Percentiles rank a stretch among this genome's conserved stretches.
These are phyloP conservation scores for Lycia hirtaria DNA, from an alignment of 2,888 invertebrate genomes.

Conservation along the genomic window DNA sequence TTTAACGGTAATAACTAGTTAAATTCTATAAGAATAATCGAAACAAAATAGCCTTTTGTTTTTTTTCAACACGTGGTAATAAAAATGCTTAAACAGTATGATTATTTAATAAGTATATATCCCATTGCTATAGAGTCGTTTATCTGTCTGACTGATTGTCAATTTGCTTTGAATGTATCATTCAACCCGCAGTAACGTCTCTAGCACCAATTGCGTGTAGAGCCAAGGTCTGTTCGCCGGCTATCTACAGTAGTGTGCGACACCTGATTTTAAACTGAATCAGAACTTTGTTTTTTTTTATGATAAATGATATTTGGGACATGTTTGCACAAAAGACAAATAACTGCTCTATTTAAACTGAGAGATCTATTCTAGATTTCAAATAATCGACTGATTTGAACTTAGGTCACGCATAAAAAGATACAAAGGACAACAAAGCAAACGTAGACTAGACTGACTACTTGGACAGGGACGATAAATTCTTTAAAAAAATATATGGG, in stretches of 20 bases:
- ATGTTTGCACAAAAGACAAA: neutral
- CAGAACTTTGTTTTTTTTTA: neutral
- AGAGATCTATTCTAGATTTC: neutral
- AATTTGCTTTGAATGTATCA: too few species aligned
- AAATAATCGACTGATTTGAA: neutral
- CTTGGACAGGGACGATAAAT: neutral
- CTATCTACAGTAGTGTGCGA: slow-evolving; percentile 15
- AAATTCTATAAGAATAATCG: neutral
- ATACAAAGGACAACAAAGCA: slow-evolving; percentile 10
- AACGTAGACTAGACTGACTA: neutral
- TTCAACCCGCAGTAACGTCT: slow-evolving; percentile 34
- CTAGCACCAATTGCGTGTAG: slow-evolving; percentile 32
- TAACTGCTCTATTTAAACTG: neutral
- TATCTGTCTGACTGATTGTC: slow-evolving; percentile 41
- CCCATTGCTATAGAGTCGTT: neutral
- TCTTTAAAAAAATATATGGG: neutral
- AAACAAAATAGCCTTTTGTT: neutral
- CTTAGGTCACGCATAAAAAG: neutral
- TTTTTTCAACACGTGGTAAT: neutral
- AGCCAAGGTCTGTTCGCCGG: slow-evolving; percentile 12
- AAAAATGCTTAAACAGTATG: neutral
- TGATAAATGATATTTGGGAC: neutral
- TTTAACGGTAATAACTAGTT: too few species aligned
- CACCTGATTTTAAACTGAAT: slow-evolving; percentile 3
- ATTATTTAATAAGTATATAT: neutral